Conservation (phyloP, 2,888 invertebrate genomes). For the Allygus modestus region DNA sequence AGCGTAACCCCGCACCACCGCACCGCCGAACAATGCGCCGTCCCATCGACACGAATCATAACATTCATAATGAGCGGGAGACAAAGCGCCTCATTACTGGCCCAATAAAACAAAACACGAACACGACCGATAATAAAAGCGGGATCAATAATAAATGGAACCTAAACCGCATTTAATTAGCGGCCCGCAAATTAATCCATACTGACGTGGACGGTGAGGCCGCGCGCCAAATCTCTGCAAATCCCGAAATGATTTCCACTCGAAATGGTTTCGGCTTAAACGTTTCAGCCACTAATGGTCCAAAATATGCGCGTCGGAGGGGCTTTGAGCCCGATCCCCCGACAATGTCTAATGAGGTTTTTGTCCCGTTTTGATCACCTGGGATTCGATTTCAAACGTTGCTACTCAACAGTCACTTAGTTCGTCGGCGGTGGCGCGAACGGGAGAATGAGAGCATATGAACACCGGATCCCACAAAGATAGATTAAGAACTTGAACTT, state of each 20-base stretch:
- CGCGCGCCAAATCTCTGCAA: constrained; percentile 18
- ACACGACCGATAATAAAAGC: constrained; percentile 28
- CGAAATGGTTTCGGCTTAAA: constrained; percentile 21
- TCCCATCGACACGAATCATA: neutral
- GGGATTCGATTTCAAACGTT: constrained; percentile 4
- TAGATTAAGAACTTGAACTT: too few relatives aligned
- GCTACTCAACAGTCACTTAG: neutral
- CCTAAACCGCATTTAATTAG: constrained; percentile 51
- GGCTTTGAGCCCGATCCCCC: constrained; percentile 17
- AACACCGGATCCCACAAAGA: too few relatives aligned
- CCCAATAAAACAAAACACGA: constrained; percentile 36
- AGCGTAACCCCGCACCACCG: too few relatives aligned
- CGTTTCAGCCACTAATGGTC: constrained; percentile 22
- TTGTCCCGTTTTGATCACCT: constrained; percentile 12
- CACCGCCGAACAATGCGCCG: neutral
- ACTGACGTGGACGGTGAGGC: neutral
- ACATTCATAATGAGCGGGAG: neutral
- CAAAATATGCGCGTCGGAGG: neutral
- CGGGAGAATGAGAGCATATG: too few relatives aligned
- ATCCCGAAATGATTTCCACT: constrained; percentile 49
- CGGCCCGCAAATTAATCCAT: constrained; percentile 8
- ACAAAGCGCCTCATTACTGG: constrained; percentile 38
- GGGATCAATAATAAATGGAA: constrained; percentile 48
- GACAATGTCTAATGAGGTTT: constrained; percentile 38
- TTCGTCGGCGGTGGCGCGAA: too few relatives aligned